phyloP scores from a whole-genome alignment of 2,113 vertebrate species.

The Donacobius atricapilla region DNA sequence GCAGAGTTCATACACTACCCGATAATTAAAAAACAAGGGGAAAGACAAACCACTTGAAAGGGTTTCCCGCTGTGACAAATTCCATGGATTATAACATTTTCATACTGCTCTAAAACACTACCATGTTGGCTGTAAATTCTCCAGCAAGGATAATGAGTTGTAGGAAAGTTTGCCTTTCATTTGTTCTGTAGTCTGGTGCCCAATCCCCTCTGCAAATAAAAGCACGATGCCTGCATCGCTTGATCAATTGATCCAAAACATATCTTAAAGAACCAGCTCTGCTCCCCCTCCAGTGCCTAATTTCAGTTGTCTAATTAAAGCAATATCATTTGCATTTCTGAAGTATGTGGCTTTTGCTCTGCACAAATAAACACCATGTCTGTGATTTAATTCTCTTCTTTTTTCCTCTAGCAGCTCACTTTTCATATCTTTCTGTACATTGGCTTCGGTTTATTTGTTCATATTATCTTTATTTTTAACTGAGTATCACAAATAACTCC shows the following conservation, averaged over 20 bases:
- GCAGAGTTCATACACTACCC: neutral
- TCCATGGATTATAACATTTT: slow-evolving; percentile 13
- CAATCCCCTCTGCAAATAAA: neutral
- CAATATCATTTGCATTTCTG: slow-evolving; percentile 47
- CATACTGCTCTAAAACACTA: neutral
- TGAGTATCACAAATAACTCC: neutral
- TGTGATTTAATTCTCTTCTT: slow-evolving; percentile 23
- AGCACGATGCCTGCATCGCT: neutral
- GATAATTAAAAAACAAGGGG: slow-evolving; percentile 45
- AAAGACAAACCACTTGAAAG: slow-evolving; percentile 11
- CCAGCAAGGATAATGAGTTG: neutral
- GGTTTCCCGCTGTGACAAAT: slow-evolving; percentile 6
- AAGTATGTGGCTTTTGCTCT: slow-evolving; percentile 16
- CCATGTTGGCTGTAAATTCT: neutral
- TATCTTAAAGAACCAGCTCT: slow-evolving; percentile 42
- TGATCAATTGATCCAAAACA: neutral
- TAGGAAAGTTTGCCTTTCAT: neutral
- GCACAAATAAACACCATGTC: slow-evolving; percentile 3
- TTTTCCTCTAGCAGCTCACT: neutral
- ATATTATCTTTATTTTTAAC: neutral
- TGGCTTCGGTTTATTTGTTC: neutral
- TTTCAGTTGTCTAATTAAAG: slow-evolving; percentile 54
- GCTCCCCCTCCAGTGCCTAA: neutral
- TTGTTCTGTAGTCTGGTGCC: neutral
- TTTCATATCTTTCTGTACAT: neutral